Evolutionary conservation across 2,888 invertebrate species (phyloP), one percentile per base, ranked within the genome.

Genomic region (Mamestra brassicae): DNA sequence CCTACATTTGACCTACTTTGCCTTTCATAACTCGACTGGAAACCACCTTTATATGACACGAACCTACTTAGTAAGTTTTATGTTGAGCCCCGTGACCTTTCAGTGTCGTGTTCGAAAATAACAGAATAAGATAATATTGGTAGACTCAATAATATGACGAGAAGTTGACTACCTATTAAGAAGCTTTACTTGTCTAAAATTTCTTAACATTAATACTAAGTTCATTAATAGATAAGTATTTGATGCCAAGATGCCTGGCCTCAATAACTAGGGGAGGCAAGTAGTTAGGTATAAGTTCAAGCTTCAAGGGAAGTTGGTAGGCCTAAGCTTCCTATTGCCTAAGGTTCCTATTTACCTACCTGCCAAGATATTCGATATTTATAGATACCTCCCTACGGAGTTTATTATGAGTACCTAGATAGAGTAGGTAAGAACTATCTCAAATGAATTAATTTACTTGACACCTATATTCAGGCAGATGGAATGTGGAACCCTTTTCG

Each of bases 1-100:
- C 84, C 81, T 74, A 74, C 75, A 69, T 63, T 66, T 75, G 84
- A 84, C 84, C 84, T 84, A 74, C 73, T 75, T 17, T 47, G 62
- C 74, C 73, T 81, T 83, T 71, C 55, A 74, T 78, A 73, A 76
- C 60, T 60, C 61, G 47, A 64, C 71, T 73, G 75, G 73, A 75
- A 78, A 78, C 60, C 71, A 81, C 83, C 81, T 74, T 65, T 73
- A 80, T 55, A 69, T 77, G 65, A 54, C 63, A 75, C 50, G 38
- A 38, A 65, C 61, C 13, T 76, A 62, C 34, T n/a, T 62, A 58
- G 26, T 73, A 73, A 47, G 52, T 80, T 57, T 63, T 54, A 73
- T 66, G 54, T 52, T 79, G 17, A 45, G 26, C 11, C 38, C 54
- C 11, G 47, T 72, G 76, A 81, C 81, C 72, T 81, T 80, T 76